Evolutionary conservation across 1,140 invertebrate species (phyloP).

Genomic region (Neoseiulus cucumeris): DNA sequence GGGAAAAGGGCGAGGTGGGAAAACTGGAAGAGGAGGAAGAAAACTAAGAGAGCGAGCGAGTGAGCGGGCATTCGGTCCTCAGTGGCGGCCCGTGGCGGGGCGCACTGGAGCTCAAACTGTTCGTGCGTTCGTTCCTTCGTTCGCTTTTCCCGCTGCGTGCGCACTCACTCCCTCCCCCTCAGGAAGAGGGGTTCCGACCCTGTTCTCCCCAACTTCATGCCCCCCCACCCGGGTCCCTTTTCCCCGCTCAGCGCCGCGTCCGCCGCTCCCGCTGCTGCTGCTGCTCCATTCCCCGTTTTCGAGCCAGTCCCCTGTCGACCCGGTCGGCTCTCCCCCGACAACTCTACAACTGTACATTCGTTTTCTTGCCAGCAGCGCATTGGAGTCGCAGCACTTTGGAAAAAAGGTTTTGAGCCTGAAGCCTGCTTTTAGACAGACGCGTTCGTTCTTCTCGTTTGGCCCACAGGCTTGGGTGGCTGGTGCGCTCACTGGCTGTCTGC

Average conservation of each 20-base stretch:
- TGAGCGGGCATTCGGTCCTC: background rate
- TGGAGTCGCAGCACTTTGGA: background rate
- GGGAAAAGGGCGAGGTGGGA: too few relatives aligned
- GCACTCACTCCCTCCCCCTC: constrained; percentile 10
- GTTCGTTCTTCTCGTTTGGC: background rate
- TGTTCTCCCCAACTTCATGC: background rate
- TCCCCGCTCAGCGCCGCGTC: background rate
- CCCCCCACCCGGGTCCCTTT: background rate
- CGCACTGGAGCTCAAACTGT: constrained; percentile 6
- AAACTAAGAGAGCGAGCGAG: too few relatives aligned
- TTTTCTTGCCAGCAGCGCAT: constrained; percentile 10
- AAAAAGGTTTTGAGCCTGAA: constrained; percentile 6
- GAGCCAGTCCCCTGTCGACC: background rate
- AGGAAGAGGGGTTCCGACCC: background rate
- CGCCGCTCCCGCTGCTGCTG: too few relatives aligned
- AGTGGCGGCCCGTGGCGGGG: background rate
- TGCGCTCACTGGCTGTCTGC: background rate
- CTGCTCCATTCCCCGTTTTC: background rate
- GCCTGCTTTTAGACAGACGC: too few relatives aligned
- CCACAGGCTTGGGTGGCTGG: background rate
- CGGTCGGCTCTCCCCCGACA: background rate
- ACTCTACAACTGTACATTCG: constrained; percentile 12
- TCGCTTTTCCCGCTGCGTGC: constrained; percentile 11
- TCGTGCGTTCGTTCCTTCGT: constrained; percentile 6
- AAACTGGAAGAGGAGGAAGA: too few relatives aligned